phyloP scores from a whole-genome alignment of 2,797 vertebrate genomes.

The Microchirus variegatus region DNA sequence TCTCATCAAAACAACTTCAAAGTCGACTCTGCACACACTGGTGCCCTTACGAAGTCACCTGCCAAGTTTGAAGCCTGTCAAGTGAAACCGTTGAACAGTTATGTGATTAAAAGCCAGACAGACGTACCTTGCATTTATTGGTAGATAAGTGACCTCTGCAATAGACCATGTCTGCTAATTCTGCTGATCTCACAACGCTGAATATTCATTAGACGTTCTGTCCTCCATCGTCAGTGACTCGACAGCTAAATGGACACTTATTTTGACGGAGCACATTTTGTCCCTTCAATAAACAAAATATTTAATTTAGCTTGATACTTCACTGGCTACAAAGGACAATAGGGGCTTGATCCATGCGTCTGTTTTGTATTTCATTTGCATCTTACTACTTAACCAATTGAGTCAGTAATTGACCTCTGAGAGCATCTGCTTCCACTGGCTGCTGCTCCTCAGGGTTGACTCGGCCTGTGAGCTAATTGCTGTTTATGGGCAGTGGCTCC shows the following conservation, averaged over 20 bases:
- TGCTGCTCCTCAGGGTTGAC: slow-evolving; percentile 25
- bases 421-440: slow-evolving; percentile 66
- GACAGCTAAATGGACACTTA: slow-evolving; percentile 15
- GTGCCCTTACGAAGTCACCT: no score
- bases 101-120: no score
- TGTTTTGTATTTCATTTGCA: slow-evolving; percentile 40
- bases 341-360: slow-evolving; percentile 21
- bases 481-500: slow-evolving; percentile 36
- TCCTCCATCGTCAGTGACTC: slow-evolving; percentile 6
- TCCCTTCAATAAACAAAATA: slow-evolving; percentile 16
- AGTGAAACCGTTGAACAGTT: no score
- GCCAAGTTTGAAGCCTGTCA: no score
- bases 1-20: no score
- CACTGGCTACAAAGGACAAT: slow-evolving; percentile 22
- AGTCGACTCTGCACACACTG: no score
- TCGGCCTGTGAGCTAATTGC: slow-evolving; percentile 45
- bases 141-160: background rate
- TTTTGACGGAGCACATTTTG: slow-evolving; percentile 5
- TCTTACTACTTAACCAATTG: slow-evolving; percentile 61
- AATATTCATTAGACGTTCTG: slow-evolving; percentile 29
- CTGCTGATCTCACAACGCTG: slow-evolving; percentile 19
- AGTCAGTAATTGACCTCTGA: slow-evolving; percentile 45
- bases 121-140: background rate
- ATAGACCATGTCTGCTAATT: background rate
- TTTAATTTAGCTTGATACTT: slow-evolving; percentile 25